Base-by-base conservation (phyloP, 2,888 invertebrate species). In the Nomada fabriciana region DNA sequence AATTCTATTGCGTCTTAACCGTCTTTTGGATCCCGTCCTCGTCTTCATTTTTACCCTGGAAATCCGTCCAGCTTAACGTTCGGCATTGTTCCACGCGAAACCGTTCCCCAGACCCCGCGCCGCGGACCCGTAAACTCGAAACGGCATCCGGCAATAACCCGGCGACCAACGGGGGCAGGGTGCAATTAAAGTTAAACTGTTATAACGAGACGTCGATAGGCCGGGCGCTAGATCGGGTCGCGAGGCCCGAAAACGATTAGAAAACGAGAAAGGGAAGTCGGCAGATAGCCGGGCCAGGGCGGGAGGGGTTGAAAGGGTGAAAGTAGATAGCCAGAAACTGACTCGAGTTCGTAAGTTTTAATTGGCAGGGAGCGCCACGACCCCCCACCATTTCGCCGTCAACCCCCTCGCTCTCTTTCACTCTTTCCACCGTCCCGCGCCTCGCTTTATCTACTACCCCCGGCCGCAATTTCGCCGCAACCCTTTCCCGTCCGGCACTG, bases 311-410 rank as follows among this genome's bases (percentile, higher is more conserved):
- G 53, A 42, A 57, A 57, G 69, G 61, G 64, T 60, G 47, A 43
- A 76, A 59, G 65, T 67, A 80, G 78, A 80, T 76, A 59, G 76
- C 60, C 61, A 78, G 76, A 77, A 79, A 79, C 82, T 65, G 75
- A 59, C 79, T 74, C 76, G 82, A 88, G 89, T 89, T 90, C 77
- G 82, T 87, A 89, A 90, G 87, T 90, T 90, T 90, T 90, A 90
- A 90, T 90, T 90, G 90, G 87, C 76, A 86, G 86, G 88, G 86
- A 85, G 86, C 82, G 81, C 82, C 81, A 69, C 73, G 78, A 83
- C 78, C 81, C 76, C 68, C 65, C 73, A 59, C 76, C 75, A 61
- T 74, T 85, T 73, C 77, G 42, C 75, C 73, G 25, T 52, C 68
- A 42, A 52, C 50, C 50, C 50, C 74, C 75, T 36, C 60, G 74